phyloP scores from a whole-genome alignment of 2,113 vertebrate genomes.

The Corapipo altera region DNA sequence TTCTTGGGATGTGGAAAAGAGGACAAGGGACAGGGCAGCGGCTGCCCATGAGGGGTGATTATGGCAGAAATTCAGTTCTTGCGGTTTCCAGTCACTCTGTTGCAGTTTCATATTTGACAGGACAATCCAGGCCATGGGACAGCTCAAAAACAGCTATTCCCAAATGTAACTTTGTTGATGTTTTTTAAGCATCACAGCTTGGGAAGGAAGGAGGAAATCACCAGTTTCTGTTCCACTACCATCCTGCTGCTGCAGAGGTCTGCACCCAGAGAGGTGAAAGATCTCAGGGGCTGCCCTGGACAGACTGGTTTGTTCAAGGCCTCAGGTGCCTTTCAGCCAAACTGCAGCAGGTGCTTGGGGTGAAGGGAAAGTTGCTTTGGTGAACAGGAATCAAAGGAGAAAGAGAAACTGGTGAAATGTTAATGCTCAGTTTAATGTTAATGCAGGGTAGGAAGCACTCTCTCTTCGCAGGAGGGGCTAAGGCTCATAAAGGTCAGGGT shows the following conservation, averaged over 20 bases:
- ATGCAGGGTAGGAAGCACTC: fast-evolving
- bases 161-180: background rate
- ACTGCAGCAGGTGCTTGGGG: background rate
- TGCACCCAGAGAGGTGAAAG: background rate
- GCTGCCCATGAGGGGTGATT: background rate
- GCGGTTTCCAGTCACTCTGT: fast-evolving
- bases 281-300: background rate
- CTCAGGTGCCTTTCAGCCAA: background rate
- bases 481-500: background rate
- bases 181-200: background rate
- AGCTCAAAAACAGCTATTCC: background rate
- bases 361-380: background rate
- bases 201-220: background rate
- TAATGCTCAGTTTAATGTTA: fast-evolving
- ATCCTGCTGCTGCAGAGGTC: background rate
- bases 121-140: background rate
- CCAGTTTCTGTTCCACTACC: background rate
- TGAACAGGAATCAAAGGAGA: background rate
- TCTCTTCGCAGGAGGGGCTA: background rate
- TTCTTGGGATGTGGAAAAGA: background rate
- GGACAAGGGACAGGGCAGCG: background rate
- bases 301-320: background rate
- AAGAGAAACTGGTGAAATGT: background rate
- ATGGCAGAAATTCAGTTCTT: background rate
- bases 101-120: fast-evolving